Conservation (phyloP, 2,888 invertebrate genomes). For the Drymonia ruficornis region DNA sequence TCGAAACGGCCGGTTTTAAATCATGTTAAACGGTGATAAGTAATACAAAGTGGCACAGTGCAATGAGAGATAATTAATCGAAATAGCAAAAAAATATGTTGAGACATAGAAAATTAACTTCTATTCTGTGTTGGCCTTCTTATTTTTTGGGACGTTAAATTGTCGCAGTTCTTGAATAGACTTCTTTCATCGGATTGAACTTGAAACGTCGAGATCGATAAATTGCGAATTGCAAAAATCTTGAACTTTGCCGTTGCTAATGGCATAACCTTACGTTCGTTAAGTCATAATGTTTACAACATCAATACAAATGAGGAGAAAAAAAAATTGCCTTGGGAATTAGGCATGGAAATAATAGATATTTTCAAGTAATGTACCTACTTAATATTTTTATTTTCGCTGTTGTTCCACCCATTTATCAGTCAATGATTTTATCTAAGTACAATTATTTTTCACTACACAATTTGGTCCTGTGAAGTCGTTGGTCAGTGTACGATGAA, state of each 20-base stretch:
- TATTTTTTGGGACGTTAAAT: constrained; percentile 2
- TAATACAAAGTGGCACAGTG: constrained; percentile 26
- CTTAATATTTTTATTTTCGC: too few relatives aligned
- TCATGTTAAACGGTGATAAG: constrained; percentile 39
- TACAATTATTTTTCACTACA: too few relatives aligned
- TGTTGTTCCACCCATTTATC: too few relatives aligned
- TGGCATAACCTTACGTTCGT: constrained; percentile 4
- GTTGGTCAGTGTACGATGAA: too few relatives aligned
- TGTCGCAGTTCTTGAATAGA: background rate
- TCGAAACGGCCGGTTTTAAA: constrained; percentile 28
- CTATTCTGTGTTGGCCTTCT: background rate
- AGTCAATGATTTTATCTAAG: too few relatives aligned
- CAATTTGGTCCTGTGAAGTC: too few relatives aligned
- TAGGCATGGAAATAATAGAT: too few relatives aligned
- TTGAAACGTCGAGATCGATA: constrained; percentile 8
- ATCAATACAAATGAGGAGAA: background rate
- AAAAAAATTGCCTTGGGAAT: too few relatives aligned
- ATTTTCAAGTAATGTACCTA: too few relatives aligned
- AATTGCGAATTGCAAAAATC: constrained; percentile 4
- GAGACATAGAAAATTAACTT: constrained; percentile 14
- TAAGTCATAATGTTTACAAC: background rate
- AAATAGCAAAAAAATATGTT: constrained; percentile 13
- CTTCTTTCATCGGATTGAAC: constrained; percentile 7
- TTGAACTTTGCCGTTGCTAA: background rate
- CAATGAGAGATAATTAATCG: constrained; percentile 23